A percentile compares a stretch with the other conserved stretches of the same genome.
phyloP scores from a whole-genome alignment of 2,888 invertebrate species.

The Glyphotaelius pellucidus region DNA sequence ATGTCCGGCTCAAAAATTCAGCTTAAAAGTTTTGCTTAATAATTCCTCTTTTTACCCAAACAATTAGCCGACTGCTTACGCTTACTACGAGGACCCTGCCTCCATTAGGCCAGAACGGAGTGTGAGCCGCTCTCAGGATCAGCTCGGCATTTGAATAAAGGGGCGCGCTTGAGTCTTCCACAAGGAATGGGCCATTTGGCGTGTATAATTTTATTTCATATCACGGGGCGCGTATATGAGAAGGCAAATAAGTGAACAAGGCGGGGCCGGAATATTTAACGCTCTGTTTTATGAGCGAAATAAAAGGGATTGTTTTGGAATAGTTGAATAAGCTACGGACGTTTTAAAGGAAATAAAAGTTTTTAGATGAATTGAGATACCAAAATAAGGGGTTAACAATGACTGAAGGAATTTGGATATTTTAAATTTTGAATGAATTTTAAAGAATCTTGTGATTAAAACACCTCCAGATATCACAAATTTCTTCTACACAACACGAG shows the following conservation, averaged over 20 bases:
- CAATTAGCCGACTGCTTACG: constrained; percentile 31
- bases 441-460: background rate
- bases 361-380: background rate
- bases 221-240: constrained; percentile 19
- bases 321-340: background rate
- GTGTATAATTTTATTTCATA: constrained; percentile 37
- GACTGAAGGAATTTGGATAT: background rate
- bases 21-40: background rate
- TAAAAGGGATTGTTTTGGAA: background rate
- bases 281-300: background rate
- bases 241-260: constrained; percentile 2
- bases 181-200: background rate
- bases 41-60: constrained; percentile 34
- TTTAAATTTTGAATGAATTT: background rate
- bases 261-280: background rate
- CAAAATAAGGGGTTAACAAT: background rate
- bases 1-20: background rate
- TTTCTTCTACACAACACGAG: no score
- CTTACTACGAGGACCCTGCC: constrained; percentile 20
- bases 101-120: constrained; percentile 13
- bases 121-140: constrained; percentile 31
- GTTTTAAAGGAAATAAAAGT: background rate
- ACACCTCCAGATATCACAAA: no score
- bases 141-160: constrained; percentile 46
- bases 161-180: constrained; percentile 16